These are phyloP conservation scores for Homalodisca vitripennis DNA, from an alignment of 1,140 invertebrate species.

Conservation along the genomic window DNA sequence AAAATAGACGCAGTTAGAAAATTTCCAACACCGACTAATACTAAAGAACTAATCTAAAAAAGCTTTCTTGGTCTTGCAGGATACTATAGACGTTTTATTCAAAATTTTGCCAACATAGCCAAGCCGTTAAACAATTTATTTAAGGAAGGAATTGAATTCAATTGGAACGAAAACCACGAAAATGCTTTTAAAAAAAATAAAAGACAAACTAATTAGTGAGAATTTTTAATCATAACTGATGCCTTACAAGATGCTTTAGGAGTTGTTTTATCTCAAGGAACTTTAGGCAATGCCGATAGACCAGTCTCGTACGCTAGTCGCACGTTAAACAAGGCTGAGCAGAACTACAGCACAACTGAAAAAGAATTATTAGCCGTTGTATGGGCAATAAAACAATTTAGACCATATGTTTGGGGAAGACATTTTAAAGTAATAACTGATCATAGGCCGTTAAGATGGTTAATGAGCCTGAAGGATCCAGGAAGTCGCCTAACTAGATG, in stretches of 20 bases:
- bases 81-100: not conserved
- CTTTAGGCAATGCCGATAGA: not conserved
- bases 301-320: not conserved
- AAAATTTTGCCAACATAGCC: not conserved
- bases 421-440: not conserved
- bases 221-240: not conserved
- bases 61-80: not conserved
- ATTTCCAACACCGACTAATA: not conserved
- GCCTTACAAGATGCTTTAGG: not conserved
- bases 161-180: not conserved
- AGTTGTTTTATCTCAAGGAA: not conserved
- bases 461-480: not conserved
- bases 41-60: conserved; percentile 36
- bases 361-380: conserved; percentile 17
- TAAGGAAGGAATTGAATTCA: not conserved
- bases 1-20: not conserved
- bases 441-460: not conserved
- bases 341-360: not conserved
- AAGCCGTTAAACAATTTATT: not conserved
- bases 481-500: not conserved
- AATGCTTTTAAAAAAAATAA: not conserved
- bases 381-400: not conserved
- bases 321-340: not conserved
- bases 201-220: not conserved
- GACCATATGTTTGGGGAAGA: not conserved